A percentile compares a stretch with the other conserved stretches of the same genome.
Evolutionary conservation across 2,113 vertebrate species (phyloP).

Genomic region (Aspiorhynchus laticeps): DNA sequence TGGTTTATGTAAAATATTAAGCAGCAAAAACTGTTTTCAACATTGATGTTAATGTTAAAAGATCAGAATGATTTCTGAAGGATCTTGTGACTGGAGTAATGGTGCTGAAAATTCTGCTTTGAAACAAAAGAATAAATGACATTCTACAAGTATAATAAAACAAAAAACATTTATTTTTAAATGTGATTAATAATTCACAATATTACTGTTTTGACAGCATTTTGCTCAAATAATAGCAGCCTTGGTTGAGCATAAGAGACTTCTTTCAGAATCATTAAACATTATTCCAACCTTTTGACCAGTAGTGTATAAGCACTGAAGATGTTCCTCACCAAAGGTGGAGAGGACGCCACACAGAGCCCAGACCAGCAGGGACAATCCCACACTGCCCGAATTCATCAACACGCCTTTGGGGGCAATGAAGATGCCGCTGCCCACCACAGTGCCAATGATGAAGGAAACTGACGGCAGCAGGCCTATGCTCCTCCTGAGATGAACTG

Average conservation of each 20-base stretch:
- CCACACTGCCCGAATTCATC: constrained; percentile 83
- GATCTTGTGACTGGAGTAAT: background rate
- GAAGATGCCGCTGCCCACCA: constrained; percentile 90
- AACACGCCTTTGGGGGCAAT: constrained; percentile 88
- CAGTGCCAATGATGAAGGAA: constrained; percentile 81
- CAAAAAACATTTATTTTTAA: too few species aligned
- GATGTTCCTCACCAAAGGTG: constrained; percentile 76
- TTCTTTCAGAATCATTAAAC: too few species aligned
- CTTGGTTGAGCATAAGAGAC: too few species aligned
- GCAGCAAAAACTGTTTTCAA: background rate
- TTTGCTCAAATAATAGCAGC: too few species aligned
- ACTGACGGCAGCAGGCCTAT: constrained; percentile 80
- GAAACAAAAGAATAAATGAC: background rate
- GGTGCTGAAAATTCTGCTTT: background rate
- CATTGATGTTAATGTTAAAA: background rate
- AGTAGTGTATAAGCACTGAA: background rate
- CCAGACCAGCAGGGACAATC: constrained; percentile 86
- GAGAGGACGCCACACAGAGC: constrained; percentile 82
- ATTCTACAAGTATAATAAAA: background rate
- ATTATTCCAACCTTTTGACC: background rate
- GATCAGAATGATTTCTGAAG: too few species aligned
- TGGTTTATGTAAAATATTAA: background rate
- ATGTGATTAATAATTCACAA: too few species aligned
- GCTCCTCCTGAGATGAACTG: constrained; percentile 75
- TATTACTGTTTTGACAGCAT: too few species aligned